Evolutionary conservation across 2,113 vertebrate species (phyloP).

Genomic region (Anthoscopus minutus): DNA sequence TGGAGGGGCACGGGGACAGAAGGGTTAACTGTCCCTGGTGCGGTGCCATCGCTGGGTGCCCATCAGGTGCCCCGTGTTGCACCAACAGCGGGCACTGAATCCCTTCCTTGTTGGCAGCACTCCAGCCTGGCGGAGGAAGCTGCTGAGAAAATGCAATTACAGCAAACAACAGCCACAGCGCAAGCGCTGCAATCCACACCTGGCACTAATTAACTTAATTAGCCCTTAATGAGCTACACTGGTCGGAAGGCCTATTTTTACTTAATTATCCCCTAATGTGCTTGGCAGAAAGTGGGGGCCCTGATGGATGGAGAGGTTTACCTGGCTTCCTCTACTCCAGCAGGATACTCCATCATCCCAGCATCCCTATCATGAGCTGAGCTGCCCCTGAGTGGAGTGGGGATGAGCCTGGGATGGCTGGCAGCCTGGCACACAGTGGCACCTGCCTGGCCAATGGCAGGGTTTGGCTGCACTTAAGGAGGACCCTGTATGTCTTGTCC

Average conservation of each 20-base stretch:
- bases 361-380: background rate
- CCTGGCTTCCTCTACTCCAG: constrained; percentile 26
- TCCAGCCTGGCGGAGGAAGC: constrained; percentile 62
- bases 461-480: fast-evolving
- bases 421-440: background rate
- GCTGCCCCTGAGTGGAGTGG: fast-evolving
- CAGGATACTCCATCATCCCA: constrained; percentile 22
- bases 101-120: constrained; percentile 39
- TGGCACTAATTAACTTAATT: constrained; percentile 82
- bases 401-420: background rate
- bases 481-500: background rate
- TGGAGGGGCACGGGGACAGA: fast-evolving
- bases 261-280: constrained; percentile 77
- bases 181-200: constrained; percentile 73
- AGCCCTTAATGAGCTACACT: constrained; percentile 77
- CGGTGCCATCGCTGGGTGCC: background rate
- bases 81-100: constrained; percentile 38
- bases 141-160: constrained; percentile 72
- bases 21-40: background rate
- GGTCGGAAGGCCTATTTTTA: constrained; percentile 79
- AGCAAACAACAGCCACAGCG: constrained; percentile 69
- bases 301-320: constrained; percentile 59
- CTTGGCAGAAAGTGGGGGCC: constrained; percentile 61
- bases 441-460: background rate
- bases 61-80: background rate